phyloP scores from a whole-genome alignment of 2,888 invertebrate genomes.

The Carterocephalus palaemon region DNA sequence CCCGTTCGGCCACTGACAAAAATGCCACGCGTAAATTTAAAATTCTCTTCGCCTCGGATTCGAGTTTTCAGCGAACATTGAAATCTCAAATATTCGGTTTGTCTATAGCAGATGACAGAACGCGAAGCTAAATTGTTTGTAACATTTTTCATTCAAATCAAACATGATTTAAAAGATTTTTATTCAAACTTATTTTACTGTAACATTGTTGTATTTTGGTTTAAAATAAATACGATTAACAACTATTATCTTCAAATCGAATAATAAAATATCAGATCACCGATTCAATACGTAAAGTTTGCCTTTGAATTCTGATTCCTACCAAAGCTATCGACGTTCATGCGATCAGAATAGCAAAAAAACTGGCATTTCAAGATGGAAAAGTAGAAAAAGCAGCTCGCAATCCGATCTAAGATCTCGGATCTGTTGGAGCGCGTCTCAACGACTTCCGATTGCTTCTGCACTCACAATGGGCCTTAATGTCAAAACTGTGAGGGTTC shows the following conservation, averaged over 20 bases:
- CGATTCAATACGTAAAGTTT: too few species aligned
- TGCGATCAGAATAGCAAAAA: neutral
- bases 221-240: too few species aligned
- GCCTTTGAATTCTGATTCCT: neutral
- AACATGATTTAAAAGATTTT: conserved; percentile 6
- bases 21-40: conserved; percentile 21
- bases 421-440: conserved; percentile 42
- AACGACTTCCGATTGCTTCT: conserved; percentile 60
- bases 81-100: conserved; percentile 24
- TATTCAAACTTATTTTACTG: neutral
- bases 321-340: neutral
- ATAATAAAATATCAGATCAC: too few species aligned
- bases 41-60: conserved; percentile 21
- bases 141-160: conserved; percentile 7
- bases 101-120: conserved; percentile 24
- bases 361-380: conserved; percentile 6
- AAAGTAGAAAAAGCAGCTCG: conserved; percentile 15
- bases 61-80: conserved; percentile 17
- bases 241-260: too few species aligned
- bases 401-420: conserved; percentile 18
- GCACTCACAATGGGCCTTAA: conserved; percentile 52
- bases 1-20: conserved; percentile 13
- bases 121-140: conserved; percentile 19
- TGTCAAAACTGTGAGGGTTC: conserved; percentile 37
- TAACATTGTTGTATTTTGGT: too few species aligned